phyloP scores from a whole-genome alignment of 2,888 invertebrate genomes.

The Bhutanitis thaidina region DNA sequence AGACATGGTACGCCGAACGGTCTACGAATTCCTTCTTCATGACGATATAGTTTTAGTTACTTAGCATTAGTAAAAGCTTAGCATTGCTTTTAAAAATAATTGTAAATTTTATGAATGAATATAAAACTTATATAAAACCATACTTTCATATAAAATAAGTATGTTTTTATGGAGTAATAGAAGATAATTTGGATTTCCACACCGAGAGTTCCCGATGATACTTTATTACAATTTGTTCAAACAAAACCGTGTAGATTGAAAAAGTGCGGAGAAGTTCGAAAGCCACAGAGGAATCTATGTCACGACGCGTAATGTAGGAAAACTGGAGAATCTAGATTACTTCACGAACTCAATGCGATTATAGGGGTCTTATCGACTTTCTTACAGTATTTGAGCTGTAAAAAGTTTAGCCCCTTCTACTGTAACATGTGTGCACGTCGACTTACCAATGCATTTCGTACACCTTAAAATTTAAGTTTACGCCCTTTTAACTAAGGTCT shows the following conservation, averaged over 20 bases:
- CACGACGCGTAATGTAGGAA: slow-evolving; percentile 23
- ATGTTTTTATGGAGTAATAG: not conserved
- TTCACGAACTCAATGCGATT: slow-evolving; percentile 50
- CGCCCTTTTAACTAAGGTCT: slow-evolving; percentile 17
- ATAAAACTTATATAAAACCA: not conserved
- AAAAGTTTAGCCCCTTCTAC: slow-evolving; percentile 62
- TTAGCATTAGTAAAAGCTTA: too few relatives aligned
- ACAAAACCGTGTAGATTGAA: slow-evolving; percentile 21
- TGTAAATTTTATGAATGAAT: too few relatives aligned
- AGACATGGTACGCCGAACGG: too few relatives aligned
- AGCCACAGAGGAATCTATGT: slow-evolving; percentile 21
- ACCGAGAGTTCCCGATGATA: not conserved
- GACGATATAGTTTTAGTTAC: too few relatives aligned
- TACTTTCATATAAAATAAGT: not conserved
- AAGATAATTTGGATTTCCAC: not conserved
- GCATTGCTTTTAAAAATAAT: too few relatives aligned
- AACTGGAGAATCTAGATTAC: slow-evolving; percentile 35
- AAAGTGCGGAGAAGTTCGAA: slow-evolving; percentile 20
- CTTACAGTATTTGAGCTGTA: slow-evolving; percentile 64
- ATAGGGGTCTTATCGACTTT: slow-evolving; percentile 64
- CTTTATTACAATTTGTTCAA: slow-evolving; percentile 19
- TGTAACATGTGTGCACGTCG: slow-evolving; percentile 53
- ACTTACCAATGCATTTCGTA: slow-evolving; percentile 28
- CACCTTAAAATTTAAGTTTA: slow-evolving; percentile 2
- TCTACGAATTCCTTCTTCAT: too few relatives aligned